A percentile compares a stretch with the other conserved stretches of the same genome.
These are phyloP conservation scores for Bujurquina vittata DNA, from an alignment of 2,113 vertebrate species.

Conservation along the genomic window DNA sequence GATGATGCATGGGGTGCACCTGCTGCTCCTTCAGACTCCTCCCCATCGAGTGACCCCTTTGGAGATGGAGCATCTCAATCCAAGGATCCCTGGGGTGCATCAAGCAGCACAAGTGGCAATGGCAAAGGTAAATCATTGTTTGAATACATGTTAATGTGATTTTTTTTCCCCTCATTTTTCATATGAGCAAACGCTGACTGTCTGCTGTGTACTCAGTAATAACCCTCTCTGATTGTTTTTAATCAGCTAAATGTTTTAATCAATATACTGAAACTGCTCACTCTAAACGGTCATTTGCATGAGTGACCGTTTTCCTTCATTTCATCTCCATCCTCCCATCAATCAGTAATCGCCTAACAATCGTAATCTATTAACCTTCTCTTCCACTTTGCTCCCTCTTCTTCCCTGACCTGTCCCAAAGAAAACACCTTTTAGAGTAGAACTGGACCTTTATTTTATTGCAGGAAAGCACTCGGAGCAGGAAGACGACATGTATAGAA, in stretches of 20 bases:
- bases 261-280: neutral
- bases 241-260: slow-evolving; percentile 1
- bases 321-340: slow-evolving; percentile 27
- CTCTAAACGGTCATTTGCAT: slow-evolving; percentile 10
- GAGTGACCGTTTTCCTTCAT: neutral
- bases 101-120: slow-evolving; percentile 41
- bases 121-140: slow-evolving; percentile 43
- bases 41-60: slow-evolving; percentile 71
- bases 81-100: slow-evolving; percentile 74
- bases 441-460: slow-evolving; percentile 66
- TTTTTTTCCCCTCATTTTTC: neutral
- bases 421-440: slow-evolving; percentile 76
- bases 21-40: slow-evolving; percentile 47
- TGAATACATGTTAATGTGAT: neutral
- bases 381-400: slow-evolving; percentile 67
- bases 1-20: slow-evolving; percentile 79
- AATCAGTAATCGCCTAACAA: slow-evolving; percentile 17
- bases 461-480: slow-evolving; percentile 35
- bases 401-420: slow-evolving; percentile 49
- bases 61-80: slow-evolving; percentile 65
- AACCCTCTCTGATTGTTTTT: neutral
- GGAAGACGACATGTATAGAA: slow-evolving; percentile 67
- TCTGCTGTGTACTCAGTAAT: neutral
- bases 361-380: slow-evolving; percentile 57
- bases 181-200: neutral